phyloP scores from a whole-genome alignment of 2,797 vertebrate species.

The Darevskia nairensis region DNA sequence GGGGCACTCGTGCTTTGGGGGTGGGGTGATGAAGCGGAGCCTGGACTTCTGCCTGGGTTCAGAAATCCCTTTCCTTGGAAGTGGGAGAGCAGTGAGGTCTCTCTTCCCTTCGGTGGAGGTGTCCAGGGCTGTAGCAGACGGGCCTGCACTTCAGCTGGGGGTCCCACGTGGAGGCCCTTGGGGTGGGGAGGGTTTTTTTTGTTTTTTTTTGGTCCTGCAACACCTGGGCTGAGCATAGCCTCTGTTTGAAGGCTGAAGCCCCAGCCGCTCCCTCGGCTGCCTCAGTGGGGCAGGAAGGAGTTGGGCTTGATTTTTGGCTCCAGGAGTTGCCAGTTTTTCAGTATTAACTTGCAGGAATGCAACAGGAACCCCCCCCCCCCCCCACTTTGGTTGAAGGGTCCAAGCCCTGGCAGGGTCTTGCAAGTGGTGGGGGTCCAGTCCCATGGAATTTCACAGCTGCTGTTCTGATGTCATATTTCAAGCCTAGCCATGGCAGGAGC shows the following conservation, averaged over 20 bases:
- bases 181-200: no score
- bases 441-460: constrained; percentile 33
- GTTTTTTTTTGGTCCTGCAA: neutral
- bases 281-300: neutral
- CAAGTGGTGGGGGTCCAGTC: neutral
- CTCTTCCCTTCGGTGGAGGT: neutral
- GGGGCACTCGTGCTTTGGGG: neutral
- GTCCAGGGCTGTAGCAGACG: neutral
- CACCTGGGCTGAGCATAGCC: neutral
- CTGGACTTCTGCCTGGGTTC: neutral
- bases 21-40: neutral
- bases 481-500: neutral
- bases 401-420: neutral
- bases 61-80: neutral
- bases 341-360: constrained; percentile 26
- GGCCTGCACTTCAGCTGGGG: neutral
- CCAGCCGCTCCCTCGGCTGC: neutral
- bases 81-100: neutral
- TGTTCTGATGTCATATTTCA: constrained; percentile 15
- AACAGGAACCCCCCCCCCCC: neutral
- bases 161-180: neutral
- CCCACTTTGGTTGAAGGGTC: neutral
- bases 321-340: constrained; percentile 38
- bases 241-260: neutral
- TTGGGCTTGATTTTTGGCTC: neutral